Evolutionary conservation across 2,888 invertebrate genomes (phyloP), one percentile per base, ranked within the genome.

Genomic region (Cheilosia grossa): DNA sequence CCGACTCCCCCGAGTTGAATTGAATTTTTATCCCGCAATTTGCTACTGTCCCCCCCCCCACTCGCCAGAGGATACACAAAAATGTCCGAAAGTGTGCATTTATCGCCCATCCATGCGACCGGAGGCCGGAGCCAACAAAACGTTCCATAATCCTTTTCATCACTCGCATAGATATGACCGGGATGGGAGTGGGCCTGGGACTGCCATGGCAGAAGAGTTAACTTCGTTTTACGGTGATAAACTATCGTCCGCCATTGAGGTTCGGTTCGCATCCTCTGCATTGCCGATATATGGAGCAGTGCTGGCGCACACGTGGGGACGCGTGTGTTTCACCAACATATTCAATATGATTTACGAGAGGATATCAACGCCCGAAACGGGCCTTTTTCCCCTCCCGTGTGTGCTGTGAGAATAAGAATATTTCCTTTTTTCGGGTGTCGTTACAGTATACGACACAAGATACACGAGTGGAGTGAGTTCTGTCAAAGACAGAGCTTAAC

Each of bases 301-400:
- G 40, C 15, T 30, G 24, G 37, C 77, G 37, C 77, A 56, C 69
- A 78, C 63, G 59, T 66, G 49, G 72, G 54, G 47, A 82, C 58
- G 67, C 72, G 56, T 79, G 67, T 66, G 67, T 66, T 63, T 63
- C 42, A 67, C 61, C 21, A 63, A 53, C 79, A 82, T 69, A 79
- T 82, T 78, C 78, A 49, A 49, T 54, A 67, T 82, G 82, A 82
- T 79, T 79, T 82, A 79, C 82, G 82, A 73, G 82, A 73, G 63
- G 56, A 51, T 73, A 73, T 79, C 73, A 82, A 82, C 67, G 78
- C 73, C 77, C 30, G 24, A 44, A 77, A 49, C 70, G 67, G 56
- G 73, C 67, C 64, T 19, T 15, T 17, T 33, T 61, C 17, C 21
- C n/a, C n/a, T n/a, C n/a, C 40, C 61, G 56, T 49, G 56, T 66